Conservation (phyloP, 1,140 invertebrate genomes). For the Plodia interpunctella region DNA sequence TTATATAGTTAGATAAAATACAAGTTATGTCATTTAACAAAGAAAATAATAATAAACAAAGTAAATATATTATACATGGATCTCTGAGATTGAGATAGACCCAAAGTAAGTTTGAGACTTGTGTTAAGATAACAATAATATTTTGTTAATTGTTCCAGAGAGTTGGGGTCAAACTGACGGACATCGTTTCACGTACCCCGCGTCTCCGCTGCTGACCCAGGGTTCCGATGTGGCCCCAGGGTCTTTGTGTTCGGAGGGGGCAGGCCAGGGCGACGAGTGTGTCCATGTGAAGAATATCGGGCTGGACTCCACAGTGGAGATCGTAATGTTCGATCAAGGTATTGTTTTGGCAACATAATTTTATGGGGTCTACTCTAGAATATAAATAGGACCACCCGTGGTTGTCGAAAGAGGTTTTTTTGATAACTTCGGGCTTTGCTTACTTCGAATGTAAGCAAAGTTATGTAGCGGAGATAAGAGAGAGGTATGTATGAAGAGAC, state of each 20-base stretch:
- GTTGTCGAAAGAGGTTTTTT: too few species aligned
- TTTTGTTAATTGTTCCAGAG: slow-evolving; percentile 38
- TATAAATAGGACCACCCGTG: too few species aligned
- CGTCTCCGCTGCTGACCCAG: slow-evolving; percentile 83
- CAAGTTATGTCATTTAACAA: too few species aligned
- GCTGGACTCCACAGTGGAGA: slow-evolving; percentile 80
- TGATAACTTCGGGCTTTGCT: too few species aligned
- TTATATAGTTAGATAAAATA: too few species aligned
- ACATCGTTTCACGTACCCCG: slow-evolving; percentile 82
- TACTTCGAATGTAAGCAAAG: too few species aligned
- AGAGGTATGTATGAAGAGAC: too few species aligned
- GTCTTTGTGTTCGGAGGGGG: slow-evolving; percentile 73
- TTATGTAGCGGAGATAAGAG: too few species aligned
- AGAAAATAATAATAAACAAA: too few species aligned
- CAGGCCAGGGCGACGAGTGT: slow-evolving; percentile 75
- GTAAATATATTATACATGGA: not conserved
- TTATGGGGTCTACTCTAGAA: too few species aligned
- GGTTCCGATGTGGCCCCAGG: slow-evolving; percentile 73
- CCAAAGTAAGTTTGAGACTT: too few species aligned
- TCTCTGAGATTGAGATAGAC: too few species aligned
- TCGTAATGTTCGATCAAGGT: slow-evolving; percentile 85
- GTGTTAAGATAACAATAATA: not conserved
- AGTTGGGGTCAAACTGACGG: slow-evolving; percentile 79
- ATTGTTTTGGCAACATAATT: slow-evolving; percentile 17
- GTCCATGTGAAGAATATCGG: slow-evolving; percentile 81